These are phyloP conservation scores for Prorops nasuta DNA, from an alignment of 1,140 invertebrate genomes.

Conservation along the genomic window DNA sequence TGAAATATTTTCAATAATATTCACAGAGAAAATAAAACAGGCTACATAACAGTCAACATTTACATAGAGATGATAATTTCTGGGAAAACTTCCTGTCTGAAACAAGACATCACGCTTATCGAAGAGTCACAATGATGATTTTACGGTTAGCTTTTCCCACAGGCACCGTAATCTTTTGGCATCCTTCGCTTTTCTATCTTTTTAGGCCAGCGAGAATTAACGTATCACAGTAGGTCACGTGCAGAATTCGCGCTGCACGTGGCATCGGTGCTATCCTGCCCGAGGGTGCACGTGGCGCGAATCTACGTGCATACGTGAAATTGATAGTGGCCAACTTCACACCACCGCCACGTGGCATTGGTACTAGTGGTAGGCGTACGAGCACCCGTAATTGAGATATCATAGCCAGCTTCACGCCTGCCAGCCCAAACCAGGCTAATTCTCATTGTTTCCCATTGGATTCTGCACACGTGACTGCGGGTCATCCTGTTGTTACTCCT, in stretches of 20 bases:
- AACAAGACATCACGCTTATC: too few species aligned
- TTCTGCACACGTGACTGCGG: too few species aligned
- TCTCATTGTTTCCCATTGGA: too few species aligned
- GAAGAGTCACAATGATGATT: too few species aligned
- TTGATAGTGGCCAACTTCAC: conserved; percentile 24
- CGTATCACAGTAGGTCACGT: conserved; percentile 17
- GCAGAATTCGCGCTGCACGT: conserved; percentile 7
- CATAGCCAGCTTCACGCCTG: conserved; percentile 23
- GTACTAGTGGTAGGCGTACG: conserved; percentile 13
- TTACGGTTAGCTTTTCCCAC: conserved; percentile 3
- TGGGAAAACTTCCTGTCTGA: too few species aligned
- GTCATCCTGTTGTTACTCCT: too few species aligned
- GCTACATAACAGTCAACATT: too few species aligned
- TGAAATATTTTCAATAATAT: too few species aligned
- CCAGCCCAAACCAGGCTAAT: conserved; percentile 26
- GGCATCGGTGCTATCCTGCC: too few species aligned
- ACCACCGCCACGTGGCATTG: conserved; percentile 21
- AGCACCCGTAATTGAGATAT: conserved; percentile 43
- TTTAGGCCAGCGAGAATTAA: conserved; percentile 18
- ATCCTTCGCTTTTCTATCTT: conserved; percentile 8
- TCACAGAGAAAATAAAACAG: too few species aligned
- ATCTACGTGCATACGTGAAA: conserved; percentile 24
- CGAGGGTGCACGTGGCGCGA: too few species aligned
- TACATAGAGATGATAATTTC: too few species aligned
- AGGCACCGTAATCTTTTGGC: not conserved